Evolutionary conservation across 2,113 vertebrate species (phyloP), one percentile per base, ranked within the genome.

Genomic region (Tapirus terrestris): DNA sequence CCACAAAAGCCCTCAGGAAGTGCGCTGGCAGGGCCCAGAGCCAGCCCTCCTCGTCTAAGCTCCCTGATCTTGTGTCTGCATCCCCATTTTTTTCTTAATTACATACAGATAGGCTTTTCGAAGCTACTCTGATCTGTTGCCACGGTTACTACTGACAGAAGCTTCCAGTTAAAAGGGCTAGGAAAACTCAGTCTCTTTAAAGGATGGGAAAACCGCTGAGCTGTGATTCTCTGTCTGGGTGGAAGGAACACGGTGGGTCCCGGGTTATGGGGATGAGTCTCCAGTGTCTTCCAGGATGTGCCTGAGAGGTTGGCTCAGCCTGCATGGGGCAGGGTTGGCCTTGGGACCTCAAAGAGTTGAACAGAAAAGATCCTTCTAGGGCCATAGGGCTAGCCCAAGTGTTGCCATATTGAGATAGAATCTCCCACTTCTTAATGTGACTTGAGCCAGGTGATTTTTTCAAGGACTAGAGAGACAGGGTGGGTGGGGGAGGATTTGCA

Each of bases 91-190:
- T 98, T 92, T 93, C 97, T 96, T 97, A 97, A 97, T 98, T 88
- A 58, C 80, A 85, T 60, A 97, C 85, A 96, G 96, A 96, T 75
- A 96, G 93, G 89, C 81, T 97, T 97, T 93, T 65, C 89, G 36
- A 97, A 98, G 96, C 79, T 96, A 96, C 95, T 95, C 98, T 89
- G 95, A 98, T 95, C 98, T 87, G 93, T 98, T 98, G 96, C 97
- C 53, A 43, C 60, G 9, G 97, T 98, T 98, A 99, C 98, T 77
- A 81, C 4, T 0, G 95, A 97, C 94, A 65, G 97, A 98, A 96
- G 89, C 58, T 6, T 92, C 97, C 91, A 90, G 45, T 84, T 98
- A 88, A 97, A 98, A 98, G 23, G 82, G 85, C 92, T 36, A 17
- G 84, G 93, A 96, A 97, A 98, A 97, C 56, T 67, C 82, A 80